Evolutionary conservation across 2,113 vertebrate genomes (phyloP).

Genomic region (Syngnathoides biaculeatus): DNA sequence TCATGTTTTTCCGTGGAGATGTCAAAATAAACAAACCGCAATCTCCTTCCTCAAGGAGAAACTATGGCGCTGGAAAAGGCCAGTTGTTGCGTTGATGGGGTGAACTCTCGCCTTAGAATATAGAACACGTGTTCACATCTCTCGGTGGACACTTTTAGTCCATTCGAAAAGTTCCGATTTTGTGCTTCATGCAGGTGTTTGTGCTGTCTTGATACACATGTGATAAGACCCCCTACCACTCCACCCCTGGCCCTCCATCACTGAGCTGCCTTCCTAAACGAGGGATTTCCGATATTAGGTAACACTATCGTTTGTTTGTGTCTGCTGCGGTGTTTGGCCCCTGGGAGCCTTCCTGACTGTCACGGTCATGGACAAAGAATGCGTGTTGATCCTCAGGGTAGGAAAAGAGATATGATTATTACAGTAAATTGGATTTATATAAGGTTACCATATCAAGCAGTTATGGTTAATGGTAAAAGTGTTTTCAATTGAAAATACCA

Average conservation of each 20-base stretch:
- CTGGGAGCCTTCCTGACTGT: constrained; percentile 19
- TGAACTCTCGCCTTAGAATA: background rate
- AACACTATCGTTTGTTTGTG: constrained; percentile 25
- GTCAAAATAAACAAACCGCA: constrained; percentile 38
- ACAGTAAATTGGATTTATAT: constrained; percentile 35
- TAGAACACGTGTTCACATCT: background rate
- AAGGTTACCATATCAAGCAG: constrained; percentile 23
- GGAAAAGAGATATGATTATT: constrained; percentile 43
- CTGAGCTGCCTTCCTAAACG: background rate
- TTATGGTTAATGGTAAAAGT: background rate
- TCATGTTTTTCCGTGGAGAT: constrained; percentile 36
- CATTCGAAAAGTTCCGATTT: background rate
- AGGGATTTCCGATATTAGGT: constrained; percentile 24
- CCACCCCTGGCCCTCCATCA: no score
- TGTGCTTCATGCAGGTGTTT: background rate
- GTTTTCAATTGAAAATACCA: no score
- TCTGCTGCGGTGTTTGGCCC: constrained; percentile 13
- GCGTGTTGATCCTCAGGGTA: constrained; percentile 23
- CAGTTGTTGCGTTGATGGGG: constrained; percentile 15
- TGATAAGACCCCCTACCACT: background rate
- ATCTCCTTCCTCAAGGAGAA: constrained; percentile 36
- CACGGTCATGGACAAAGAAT: constrained; percentile 41
- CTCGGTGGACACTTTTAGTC: background rate
- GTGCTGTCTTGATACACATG: constrained; percentile 28
- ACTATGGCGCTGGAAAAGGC: constrained; percentile 21